Base-by-base conservation (phyloP, 1,140 invertebrate species). In the Rhyacophila brunnea region DNA sequence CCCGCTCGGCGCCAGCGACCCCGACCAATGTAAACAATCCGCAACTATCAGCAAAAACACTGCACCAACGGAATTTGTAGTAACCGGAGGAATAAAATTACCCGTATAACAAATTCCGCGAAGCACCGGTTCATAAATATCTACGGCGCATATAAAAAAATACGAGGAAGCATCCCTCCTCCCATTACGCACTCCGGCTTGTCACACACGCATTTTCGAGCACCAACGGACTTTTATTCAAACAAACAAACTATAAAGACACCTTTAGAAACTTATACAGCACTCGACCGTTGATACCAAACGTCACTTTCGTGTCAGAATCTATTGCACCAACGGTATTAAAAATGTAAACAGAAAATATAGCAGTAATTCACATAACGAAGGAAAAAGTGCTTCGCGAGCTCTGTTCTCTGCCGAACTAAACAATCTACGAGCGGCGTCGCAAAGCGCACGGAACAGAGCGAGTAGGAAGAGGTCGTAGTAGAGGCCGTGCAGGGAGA, bases 361-460 rank as follows among this genome's bases (percentile, higher is more conserved):
- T 32, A 57, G 38, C n/a, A 43, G 43, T 32, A 49, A 57, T 50
- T 17, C 55, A 23, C 20, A 49, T 53, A 44, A 50, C 43, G 38
- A 50, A 47, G 36, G 55, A 57, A 56, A 56, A 49, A 57, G 55
- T 57, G 55, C 55, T 57, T 18, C 55, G 36, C 55, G 46, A 28
- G 45, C 55, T 49, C 55, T 46, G 55, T 18, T 49, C 55, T 57
- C 46, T 13, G 28, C 17, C 17, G 46, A 49, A 57, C 55, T 56
- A 48, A 56, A 13, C 23, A 50, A 48, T 42, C 53, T 46, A 38
- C 20, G 38, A 18, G 55, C 55, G 38, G 47, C 47, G 55, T 57
- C 45, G 55, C 55, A 44, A 35, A 57, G 45, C 19, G 28, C 38
- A 19, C 55, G 19, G 53, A 57, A 18, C 55, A 44, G 55, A 57